Base-by-base conservation (phyloP, 92 coral and sea anemone species). In the Porites cylindrica region DNA sequence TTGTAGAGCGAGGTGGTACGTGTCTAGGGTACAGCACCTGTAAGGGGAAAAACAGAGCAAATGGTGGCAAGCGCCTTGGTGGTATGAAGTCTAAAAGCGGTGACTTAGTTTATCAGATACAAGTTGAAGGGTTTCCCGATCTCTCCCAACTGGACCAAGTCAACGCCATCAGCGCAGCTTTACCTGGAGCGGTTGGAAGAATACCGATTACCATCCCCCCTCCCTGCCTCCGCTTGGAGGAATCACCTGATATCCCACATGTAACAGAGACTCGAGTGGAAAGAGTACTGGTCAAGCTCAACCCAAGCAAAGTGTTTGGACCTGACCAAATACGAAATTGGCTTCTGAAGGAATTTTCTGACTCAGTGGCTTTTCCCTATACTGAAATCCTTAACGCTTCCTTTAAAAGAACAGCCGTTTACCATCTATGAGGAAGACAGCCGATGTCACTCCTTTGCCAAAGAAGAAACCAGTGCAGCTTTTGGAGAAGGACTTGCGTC, bases 11-110 rank as follows among this genome's bases (percentile, higher is more conserved):
- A 64, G 14, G 68, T 8, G 68, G 68, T 64, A 64, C 17, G 19
- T 16, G 68, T 64, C 68, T 9, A 64, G 19, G 68, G 68, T 64
- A 64, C 68, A 18, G 64, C 64, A 59, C 64, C 64, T 59, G 6
- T 1, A 3, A 59, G 12, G 64, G 64, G 64, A 59, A 59, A 64
- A 64, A 64, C 68, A n/a, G 32, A 70, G 50, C 10, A 70, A 83
- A 66, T 71, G 88, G 62, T 61, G 82, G 75, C 61, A 83, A 83
- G 77, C 61, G 88, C 70, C 77, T 83, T 54, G 17, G 80, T n/a
- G 88, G 88, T 18, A 38, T 67, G 70, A 54, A 79, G 26, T 79
- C 83, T 52, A 38, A 32, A 38, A 79, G 29, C n/a, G 83, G 70
- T 20, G 83, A 79, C 70, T 70, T 61, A 59, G 77, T 59, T 79